A percentile compares a stretch with the other conserved stretches of the same genome.
Evolutionary conservation across 2,113 vertebrate genomes (phyloP).

Genomic region (Odocoileus hemionus): DNA sequence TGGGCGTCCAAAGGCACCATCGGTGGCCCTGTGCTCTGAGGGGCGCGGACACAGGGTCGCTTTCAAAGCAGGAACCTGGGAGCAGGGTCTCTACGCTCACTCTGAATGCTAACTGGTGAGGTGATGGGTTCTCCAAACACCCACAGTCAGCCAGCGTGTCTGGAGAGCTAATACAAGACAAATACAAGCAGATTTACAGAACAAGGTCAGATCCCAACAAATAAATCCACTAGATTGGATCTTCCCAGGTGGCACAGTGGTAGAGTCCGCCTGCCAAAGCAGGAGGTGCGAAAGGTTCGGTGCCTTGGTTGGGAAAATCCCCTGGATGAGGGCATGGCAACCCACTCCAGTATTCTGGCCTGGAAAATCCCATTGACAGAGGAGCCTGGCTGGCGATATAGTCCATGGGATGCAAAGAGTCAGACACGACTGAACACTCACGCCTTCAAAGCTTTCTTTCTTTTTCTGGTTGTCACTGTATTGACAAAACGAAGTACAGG

Average conservation of each 20-base stretch:
- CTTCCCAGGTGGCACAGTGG: background rate
- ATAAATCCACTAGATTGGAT: background rate
- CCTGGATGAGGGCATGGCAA: background rate
- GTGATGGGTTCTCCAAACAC: background rate
- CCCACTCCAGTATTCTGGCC: background rate
- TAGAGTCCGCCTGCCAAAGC: background rate
- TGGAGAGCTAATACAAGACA: background rate
- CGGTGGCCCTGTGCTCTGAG: background rate
- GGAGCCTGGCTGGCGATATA: background rate
- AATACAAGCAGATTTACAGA: background rate
- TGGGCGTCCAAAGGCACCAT: background rate
- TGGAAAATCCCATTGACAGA: background rate
- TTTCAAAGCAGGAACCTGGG: background rate
- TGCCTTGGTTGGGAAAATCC: background rate
- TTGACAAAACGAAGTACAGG: background rate
- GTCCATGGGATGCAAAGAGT: background rate
- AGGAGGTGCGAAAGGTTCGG: background rate
- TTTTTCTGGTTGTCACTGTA: background rate
- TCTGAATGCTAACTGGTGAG: background rate
- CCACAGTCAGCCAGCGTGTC: background rate
- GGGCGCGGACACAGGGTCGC: fast-evolving
- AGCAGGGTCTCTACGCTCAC: background rate
- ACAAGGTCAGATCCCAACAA: background rate
- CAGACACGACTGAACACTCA: background rate
- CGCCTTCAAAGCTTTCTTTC: background rate